A percentile compares a stretch with the other conserved stretches of the same genome.
phyloP scores from a whole-genome alignment of 2,113 vertebrate genomes.

The Ploceus nigricollis region DNA sequence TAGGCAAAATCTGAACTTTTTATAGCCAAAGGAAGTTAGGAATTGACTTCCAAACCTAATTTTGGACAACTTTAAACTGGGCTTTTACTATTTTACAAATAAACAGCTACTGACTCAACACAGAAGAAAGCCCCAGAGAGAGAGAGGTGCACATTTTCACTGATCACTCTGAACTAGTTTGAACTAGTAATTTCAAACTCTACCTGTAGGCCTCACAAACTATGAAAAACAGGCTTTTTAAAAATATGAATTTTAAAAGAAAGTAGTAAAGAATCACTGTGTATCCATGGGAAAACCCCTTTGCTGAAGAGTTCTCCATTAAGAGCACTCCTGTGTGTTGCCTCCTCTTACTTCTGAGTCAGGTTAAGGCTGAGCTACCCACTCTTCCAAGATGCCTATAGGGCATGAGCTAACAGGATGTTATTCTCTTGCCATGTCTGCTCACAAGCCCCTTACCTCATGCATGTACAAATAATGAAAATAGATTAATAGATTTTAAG shows the following conservation, averaged over 20 bases:
- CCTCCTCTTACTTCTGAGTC: neutral
- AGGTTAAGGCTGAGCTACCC: neutral
- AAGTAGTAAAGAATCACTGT: neutral
- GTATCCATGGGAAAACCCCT: neutral
- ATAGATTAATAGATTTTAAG: neutral
- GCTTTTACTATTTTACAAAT: neutral
- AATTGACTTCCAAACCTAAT: neutral
- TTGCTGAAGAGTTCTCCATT: neutral
- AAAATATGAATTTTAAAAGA: neutral
- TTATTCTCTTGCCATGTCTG: neutral
- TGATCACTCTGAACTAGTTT: neutral
- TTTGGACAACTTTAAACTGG: neutral
- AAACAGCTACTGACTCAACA: neutral
- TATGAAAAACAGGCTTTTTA: neutral
- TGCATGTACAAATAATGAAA: neutral
- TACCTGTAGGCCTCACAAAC: neutral
- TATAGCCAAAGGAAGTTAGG: neutral
- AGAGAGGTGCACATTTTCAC: neutral
- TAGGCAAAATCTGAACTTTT: neutral
- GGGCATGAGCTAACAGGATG: neutral
- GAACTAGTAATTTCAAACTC: neutral
- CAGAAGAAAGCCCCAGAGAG: neutral
- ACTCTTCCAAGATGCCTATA: neutral
- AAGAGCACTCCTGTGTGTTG: neutral
- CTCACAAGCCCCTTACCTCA: neutral